phyloP scores from a whole-genome alignment of 1,140 invertebrate genomes.

The Drosophila kanapiae region DNA sequence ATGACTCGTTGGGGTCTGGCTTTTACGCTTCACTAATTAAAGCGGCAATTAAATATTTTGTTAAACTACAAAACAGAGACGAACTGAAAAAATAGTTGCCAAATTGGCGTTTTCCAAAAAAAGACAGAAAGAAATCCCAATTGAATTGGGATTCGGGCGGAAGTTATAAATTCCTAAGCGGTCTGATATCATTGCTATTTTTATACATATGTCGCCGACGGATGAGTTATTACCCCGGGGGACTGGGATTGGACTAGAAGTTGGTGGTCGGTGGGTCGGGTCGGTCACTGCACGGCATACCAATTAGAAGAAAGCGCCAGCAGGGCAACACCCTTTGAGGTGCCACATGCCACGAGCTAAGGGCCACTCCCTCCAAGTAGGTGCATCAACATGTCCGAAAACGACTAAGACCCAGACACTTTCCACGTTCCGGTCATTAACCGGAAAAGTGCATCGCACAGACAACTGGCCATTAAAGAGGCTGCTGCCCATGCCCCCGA shows the following conservation, averaged over 20 bases:
- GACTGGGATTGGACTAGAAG: slow-evolving; percentile 39
- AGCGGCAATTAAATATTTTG: slow-evolving; percentile 73
- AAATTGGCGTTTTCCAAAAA: slow-evolving; percentile 61
- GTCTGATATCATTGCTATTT: slow-evolving; percentile 75
- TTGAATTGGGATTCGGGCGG: slow-evolving; percentile 50
- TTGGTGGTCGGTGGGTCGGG: slow-evolving; percentile 16
- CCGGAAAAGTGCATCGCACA: slow-evolving; percentile 66
- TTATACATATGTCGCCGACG: slow-evolving; percentile 36
- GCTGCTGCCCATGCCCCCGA: not conserved
- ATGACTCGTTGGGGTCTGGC: slow-evolving; percentile 23
- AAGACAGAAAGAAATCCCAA: slow-evolving; percentile 27
- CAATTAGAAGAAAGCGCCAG: slow-evolving; percentile 77
- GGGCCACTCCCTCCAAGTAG: slow-evolving; percentile 30
- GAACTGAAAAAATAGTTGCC: slow-evolving; percentile 49
- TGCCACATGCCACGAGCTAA: slow-evolving; percentile 38
- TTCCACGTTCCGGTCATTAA: slow-evolving; percentile 73
- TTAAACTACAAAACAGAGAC: slow-evolving; percentile 45
- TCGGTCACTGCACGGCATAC: slow-evolving; percentile 55
- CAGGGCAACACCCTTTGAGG: slow-evolving; percentile 58
- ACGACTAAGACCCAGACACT: not conserved
- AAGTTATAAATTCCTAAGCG: slow-evolving; percentile 70
- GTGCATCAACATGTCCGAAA: slow-evolving; percentile 57
- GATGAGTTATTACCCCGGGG: slow-evolving; percentile 59
- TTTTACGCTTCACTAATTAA: slow-evolving; percentile 77
- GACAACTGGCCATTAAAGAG: slow-evolving; percentile 53